Evolutionary conservation across 2,797 vertebrate genomes (phyloP).

Genomic region (Ctenosaura bakeri): DNA sequence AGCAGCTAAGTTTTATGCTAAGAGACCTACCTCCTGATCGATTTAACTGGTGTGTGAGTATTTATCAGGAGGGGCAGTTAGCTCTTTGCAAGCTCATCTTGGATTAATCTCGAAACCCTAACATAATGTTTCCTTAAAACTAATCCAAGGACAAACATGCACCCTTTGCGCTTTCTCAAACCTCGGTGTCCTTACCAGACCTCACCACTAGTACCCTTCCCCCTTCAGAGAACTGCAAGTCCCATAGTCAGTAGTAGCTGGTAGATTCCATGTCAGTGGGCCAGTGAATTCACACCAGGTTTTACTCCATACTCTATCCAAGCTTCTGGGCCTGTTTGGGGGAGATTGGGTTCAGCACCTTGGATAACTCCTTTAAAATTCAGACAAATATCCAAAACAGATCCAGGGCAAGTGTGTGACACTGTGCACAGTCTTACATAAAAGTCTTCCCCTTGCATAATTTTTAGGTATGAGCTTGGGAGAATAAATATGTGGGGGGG

Average conservation of each 20-base stretch:
- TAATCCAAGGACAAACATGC: background rate
- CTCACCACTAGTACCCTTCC: background rate
- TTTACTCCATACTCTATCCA: too few relatives aligned
- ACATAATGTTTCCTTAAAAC: background rate
- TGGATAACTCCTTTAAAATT: too few relatives aligned
- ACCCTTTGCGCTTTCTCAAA: background rate
- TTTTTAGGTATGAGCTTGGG: too few relatives aligned
- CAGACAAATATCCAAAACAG: too few relatives aligned
- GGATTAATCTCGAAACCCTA: background rate
- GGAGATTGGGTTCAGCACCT: too few relatives aligned
- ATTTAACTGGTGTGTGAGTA: conserved; percentile 45
- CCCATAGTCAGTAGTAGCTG: background rate
- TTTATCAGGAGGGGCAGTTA: conserved; percentile 50
- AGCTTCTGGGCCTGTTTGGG: too few relatives aligned
- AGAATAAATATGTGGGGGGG: too few relatives aligned
- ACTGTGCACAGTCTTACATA: too few relatives aligned
- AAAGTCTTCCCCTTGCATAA: too few relatives aligned
- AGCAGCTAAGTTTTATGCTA: conserved; percentile 59
- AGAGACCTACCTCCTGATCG: conserved; percentile 58
- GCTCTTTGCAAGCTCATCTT: background rate
- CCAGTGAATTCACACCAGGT: too few relatives aligned
- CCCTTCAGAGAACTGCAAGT: background rate
- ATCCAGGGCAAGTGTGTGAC: too few relatives aligned
- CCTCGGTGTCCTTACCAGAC: background rate
- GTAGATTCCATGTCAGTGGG: too few relatives aligned